Base-by-base conservation (phyloP, 2,113 vertebrate species). In the Oplegnathus fasciatus region DNA sequence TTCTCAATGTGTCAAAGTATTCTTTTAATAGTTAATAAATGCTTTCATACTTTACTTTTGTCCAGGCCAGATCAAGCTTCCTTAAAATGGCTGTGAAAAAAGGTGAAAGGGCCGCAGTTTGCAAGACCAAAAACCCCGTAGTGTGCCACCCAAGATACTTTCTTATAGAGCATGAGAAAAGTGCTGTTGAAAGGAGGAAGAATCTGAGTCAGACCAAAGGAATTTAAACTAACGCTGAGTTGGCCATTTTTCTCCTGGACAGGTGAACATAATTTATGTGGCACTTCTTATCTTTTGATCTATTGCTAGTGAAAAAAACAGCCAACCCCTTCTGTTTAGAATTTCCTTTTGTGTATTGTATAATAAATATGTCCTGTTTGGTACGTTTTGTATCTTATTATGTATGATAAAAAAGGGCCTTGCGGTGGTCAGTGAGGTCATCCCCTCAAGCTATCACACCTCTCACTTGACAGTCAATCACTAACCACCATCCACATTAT, bases 191-290 rank as follows among this genome's bases (percentile, higher is more conserved):
- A 84, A 37, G 44, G 65, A 55, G 28, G 58, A 84, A 46, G 15
- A 77, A 77, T 80, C 26, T 26, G 50, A 52, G 57, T 70, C 74
- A 46, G 54, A 46, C 54, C 22, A 30, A 58, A 80, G 72, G 71
- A 75, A 80, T 85, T 75, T 55, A 79, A 75, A 71, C 11, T 9
- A 78, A 75, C 46, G 60, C 65, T 65, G 66, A 77, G 61, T 32
- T 57, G 66, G 79, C 14, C 30, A 83, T 83, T 85, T 85, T 79
- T 74, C 75, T 83, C 48, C 32, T 5, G 54, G 79, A 83, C 54
- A 80, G 75, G 70, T 64, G 70, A 71, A 76, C 37, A n/a, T 76
- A 76, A 82, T 79, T 67, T 79, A 72, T 82, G 26, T 66, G 52
- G 66, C 82, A 78, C 26, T 40, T 69, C 9, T 32, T 75, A 84